Conservation (phyloP, 2,797 vertebrate species). For the Phalloptychus januarius region DNA sequence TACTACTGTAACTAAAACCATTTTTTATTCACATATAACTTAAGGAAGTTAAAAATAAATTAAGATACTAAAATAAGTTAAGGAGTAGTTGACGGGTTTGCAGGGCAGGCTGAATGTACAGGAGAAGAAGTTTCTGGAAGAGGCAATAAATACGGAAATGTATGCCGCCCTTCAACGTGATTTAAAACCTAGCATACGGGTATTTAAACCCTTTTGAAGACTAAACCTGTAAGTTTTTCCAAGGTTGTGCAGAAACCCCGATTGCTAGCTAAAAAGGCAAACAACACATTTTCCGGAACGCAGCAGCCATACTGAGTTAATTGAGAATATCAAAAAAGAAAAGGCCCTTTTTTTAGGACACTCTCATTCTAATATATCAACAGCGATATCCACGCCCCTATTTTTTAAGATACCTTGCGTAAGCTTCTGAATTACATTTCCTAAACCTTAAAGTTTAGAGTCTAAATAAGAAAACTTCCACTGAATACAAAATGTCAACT, state of each 20-base stretch:
- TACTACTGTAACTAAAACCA: background rate
- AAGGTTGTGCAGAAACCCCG: background rate
- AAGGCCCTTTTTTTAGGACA: background rate
- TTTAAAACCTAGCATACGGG: background rate
- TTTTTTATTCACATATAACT: background rate
- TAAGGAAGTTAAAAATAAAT: background rate
- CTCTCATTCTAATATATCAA: background rate
- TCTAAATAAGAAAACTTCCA: background rate
- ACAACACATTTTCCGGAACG: background rate
- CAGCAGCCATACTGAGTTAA: background rate
- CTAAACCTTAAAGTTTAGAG: background rate
- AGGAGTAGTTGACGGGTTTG: background rate
- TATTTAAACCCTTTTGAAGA: background rate
- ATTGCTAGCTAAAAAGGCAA: background rate
- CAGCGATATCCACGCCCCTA: background rate
- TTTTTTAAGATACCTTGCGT: background rate
- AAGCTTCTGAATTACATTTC: background rate
- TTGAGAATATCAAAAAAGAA: too few species aligned
- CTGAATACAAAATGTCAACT: slow-evolving; percentile 1
- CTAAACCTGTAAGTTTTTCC: background rate
- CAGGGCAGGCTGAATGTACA: background rate
- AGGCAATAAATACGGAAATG: background rate
- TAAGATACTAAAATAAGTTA: background rate
- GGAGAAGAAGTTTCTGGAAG: background rate
- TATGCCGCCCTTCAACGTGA: background rate